Evolutionary conservation across 2,113 vertebrate genomes (phyloP).

Genomic region (Mastomys coucha): DNA sequence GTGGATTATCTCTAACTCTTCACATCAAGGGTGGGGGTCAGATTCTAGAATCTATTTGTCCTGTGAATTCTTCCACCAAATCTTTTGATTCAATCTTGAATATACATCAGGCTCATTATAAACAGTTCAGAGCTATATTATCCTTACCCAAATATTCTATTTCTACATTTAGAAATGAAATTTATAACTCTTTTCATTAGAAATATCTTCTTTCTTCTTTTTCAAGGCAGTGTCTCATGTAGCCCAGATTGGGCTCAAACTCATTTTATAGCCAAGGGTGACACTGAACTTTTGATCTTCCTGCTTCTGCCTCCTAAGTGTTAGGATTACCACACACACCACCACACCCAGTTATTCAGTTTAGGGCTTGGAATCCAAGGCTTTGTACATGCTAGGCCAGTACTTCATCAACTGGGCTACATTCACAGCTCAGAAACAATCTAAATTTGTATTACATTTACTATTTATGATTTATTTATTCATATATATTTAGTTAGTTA

Average conservation of each 20-base stretch:
- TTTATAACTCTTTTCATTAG: neutral
- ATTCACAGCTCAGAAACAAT: neutral
- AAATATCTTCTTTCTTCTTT: neutral
- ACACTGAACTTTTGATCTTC: neutral
- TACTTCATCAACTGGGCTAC: neutral
- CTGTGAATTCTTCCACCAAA: neutral
- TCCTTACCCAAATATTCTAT: slow-evolving; percentile 37
- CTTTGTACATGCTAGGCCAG: neutral
- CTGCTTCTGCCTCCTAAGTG: neutral
- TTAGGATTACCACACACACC: neutral
- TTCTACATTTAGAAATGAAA: neutral
- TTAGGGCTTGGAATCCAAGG: neutral
- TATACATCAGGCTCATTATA: neutral
- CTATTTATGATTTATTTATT: too few species aligned
- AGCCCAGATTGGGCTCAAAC: neutral
- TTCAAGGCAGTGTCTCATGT: neutral
- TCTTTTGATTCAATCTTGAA: neutral
- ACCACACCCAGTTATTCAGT: neutral
- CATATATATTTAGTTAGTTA: too few species aligned
- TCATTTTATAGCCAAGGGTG: neutral
- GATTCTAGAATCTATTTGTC: neutral
- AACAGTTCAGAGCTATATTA: neutral
- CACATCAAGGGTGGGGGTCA: neutral
- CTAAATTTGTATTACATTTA: too few species aligned
- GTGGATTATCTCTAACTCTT: neutral